These are phyloP conservation scores for Epizoanthus illoricatus DNA, from an alignment of 92 coral and sea anemone species.

Conservation along the genomic window DNA sequence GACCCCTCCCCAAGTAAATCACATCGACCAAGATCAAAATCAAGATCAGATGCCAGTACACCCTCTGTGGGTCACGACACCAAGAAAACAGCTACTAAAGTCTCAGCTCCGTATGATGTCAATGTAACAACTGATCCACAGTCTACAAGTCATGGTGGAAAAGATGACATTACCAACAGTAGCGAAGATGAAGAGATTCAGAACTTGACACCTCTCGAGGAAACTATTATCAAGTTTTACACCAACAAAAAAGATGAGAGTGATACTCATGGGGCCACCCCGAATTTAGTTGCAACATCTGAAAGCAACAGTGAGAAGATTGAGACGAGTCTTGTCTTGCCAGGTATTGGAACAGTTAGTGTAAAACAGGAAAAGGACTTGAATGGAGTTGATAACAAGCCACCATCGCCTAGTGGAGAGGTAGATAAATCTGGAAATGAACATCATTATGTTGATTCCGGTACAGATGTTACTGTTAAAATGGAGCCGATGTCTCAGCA, in stretches of 20 bases:
- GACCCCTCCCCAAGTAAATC: conserved; percentile 3
- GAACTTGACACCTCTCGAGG: conserved; percentile 33
- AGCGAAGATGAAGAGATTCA: conserved; percentile 35
- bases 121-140: not conserved
- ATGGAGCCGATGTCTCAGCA: not conserved
- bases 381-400: not conserved
- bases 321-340: not conserved
- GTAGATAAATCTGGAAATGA: not conserved
- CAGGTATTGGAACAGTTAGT: not conserved
- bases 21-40: not conserved
- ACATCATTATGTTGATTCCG: not conserved
- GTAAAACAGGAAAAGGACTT: not conserved
- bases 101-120: conserved; percentile 31
- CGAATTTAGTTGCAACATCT: not conserved
- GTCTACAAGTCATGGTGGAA: not conserved
- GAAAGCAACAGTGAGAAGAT: not conserved
- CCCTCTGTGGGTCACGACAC: not conserved
- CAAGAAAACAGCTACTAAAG: not conserved
- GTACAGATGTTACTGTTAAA: not conserved
- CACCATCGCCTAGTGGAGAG: not conserved
- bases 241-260: conserved; percentile 19
- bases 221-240: conserved; percentile 29
- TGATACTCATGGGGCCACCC: not conserved
- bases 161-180: not conserved
- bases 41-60: not conserved